Percentiles rank a stretch among this genome's conserved stretches.
phyloP scores from a whole-genome alignment of 1,140 invertebrate species.

The Drosophila sproati region DNA sequence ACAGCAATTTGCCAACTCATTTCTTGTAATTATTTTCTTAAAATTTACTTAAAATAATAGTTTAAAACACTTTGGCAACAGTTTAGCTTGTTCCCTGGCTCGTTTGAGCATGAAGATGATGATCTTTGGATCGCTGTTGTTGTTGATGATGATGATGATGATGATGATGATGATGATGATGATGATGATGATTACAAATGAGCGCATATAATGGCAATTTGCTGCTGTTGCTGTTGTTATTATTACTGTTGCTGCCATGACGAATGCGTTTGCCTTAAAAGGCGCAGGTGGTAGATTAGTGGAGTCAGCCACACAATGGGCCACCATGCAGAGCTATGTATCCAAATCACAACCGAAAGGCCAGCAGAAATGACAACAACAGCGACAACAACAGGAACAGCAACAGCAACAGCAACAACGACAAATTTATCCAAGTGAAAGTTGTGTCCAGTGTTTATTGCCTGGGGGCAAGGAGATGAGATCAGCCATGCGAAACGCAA shows the following conservation, averaged over 20 bases:
- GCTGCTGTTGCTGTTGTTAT: constrained; percentile 7
- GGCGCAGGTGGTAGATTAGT: neutral
- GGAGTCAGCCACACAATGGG: constrained; percentile 27
- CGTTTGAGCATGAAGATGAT: constrained; percentile 24
- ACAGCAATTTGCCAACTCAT: constrained; percentile 24
- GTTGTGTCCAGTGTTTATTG: constrained; percentile 30
- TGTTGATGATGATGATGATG: neutral
- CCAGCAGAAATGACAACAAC: constrained; percentile 20
- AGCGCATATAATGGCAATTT: constrained; percentile 38
- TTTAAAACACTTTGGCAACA: constrained; percentile 77
- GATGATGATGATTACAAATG: constrained; percentile 17
- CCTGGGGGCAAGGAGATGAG: constrained; percentile 4
- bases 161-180: neutral
- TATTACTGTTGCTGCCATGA: constrained; percentile 17
- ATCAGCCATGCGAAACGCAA: constrained; percentile 7
- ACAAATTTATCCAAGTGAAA: constrained; percentile 42
- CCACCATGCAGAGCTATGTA: constrained; percentile 37
- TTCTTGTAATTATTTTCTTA: constrained; percentile 9
- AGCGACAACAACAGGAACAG: constrained; percentile 10
- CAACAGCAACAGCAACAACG: constrained; percentile 13
- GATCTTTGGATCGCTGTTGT: neutral
- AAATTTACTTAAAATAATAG: constrained; percentile 61
- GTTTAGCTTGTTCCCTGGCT: constrained; percentile 59
- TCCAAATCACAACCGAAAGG: constrained; percentile 35
- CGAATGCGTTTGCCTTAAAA: constrained; percentile 31